Conservation (phyloP, 2,888 invertebrate species). For the Pterobdella sp. region DNA sequence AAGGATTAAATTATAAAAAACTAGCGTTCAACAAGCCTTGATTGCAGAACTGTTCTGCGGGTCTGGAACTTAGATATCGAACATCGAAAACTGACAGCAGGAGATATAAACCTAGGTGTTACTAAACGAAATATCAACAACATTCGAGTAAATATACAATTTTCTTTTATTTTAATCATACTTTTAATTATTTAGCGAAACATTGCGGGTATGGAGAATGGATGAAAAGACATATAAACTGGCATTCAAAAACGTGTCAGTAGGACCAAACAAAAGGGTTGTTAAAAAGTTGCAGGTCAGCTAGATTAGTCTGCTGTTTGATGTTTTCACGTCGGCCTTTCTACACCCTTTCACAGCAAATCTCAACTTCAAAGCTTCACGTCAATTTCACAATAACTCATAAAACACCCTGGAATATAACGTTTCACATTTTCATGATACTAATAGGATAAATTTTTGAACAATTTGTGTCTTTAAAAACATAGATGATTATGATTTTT, state of each 20-base stretch:
- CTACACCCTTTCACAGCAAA: background rate
- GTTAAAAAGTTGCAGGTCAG: conserved; percentile 29
- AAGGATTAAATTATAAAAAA: background rate
- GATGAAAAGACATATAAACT: conserved; percentile 25
- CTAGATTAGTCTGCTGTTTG: too few relatives aligned
- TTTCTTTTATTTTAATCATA: background rate
- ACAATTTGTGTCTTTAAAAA: too few relatives aligned
- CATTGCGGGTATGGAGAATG: conserved; percentile 30
- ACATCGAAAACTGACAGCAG: conserved; percentile 62
- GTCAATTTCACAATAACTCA: background rate
- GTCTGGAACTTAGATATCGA: conserved; percentile 55
- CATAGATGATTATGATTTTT: too few relatives aligned
- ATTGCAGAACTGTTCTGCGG: conserved; percentile 49
- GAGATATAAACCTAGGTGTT: conserved; percentile 71
- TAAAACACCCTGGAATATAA: background rate
- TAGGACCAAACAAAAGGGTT: conserved; percentile 30
- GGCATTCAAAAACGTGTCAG: conserved; percentile 2
- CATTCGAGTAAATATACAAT: conserved; percentile 55
- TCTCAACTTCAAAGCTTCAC: background rate
- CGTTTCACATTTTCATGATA: background rate
- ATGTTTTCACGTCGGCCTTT: background rate
- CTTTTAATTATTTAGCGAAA: conserved; percentile 25
- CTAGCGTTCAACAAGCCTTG: conserved; percentile 23
- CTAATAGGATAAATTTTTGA: too few relatives aligned
- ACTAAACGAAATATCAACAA: conserved; percentile 69